These are phyloP conservation scores for Beroe ovata DNA, from an alignment of 37 sponge, comb jelly and placozoan genomes.

Conservation along the genomic window DNA sequence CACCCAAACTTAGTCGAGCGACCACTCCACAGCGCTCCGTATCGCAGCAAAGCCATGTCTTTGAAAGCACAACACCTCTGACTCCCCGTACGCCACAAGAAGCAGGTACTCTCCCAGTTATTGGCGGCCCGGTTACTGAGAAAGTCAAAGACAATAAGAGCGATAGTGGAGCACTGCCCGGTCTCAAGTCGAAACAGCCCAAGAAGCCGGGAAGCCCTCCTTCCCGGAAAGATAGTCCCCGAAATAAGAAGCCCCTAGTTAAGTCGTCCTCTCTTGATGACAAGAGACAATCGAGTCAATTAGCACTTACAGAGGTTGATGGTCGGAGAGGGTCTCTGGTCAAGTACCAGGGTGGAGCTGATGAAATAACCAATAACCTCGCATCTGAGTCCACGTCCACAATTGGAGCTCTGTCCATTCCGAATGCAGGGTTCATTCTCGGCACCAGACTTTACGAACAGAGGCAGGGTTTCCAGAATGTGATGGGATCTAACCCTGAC, in stretches of 20 bases:
- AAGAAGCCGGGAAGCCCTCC: not conserved
- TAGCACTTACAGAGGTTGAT: not conserved
- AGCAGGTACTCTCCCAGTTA: slow-evolving; percentile 18
- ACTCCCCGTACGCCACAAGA: not conserved
- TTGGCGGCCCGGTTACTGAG: slow-evolving; percentile 34
- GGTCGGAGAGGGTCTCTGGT: slow-evolving; percentile 23
- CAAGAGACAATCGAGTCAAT: not conserved
- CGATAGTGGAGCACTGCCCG: not conserved
- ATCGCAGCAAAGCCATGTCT: slow-evolving; percentile 4
- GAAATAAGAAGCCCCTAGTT: not conserved
- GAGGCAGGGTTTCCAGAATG: slow-evolving; percentile 27
- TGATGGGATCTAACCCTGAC: slow-evolving; percentile 59
- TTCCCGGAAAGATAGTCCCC: not conserved
- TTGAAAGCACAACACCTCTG: slow-evolving; percentile 55
- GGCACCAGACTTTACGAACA: slow-evolving; percentile 39
- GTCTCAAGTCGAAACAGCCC: slow-evolving; percentile 1
- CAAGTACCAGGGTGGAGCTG: not conserved
- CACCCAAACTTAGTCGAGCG: slow-evolving; percentile 63
- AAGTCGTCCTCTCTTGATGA: not conserved
- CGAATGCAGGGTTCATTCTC: slow-evolving; percentile 37
- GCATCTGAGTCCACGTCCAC: not conserved
- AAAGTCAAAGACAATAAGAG: slow-evolving; percentile 29
- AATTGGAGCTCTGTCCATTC: slow-evolving; percentile 21
- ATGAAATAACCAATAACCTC: not conserved
- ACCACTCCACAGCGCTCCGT: slow-evolving; percentile 58